A percentile compares a stretch with the other conserved stretches of the same genome.
These are phyloP conservation scores for Valencia hispanica DNA, from an alignment of 2,797 vertebrate species.

Conservation along the genomic window DNA sequence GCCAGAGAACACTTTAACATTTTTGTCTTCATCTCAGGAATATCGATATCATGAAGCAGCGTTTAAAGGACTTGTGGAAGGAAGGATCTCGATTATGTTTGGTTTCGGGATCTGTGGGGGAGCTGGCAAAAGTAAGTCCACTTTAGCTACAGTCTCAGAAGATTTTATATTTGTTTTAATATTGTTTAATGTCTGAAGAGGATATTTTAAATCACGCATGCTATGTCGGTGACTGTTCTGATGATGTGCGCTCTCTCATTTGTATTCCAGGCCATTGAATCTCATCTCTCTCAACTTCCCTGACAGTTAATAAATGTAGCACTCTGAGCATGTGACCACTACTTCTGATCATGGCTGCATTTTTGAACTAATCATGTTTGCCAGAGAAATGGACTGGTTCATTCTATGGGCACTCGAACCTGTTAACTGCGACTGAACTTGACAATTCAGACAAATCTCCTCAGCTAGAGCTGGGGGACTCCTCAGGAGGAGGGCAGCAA, in stretches of 20 bases:
- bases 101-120: constrained; percentile 94
- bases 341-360: constrained; percentile 69
- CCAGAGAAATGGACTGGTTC: constrained; percentile 56
- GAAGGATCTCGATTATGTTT: constrained; percentile 87
- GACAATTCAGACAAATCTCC: constrained; percentile 70
- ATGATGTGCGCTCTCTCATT: constrained; percentile 13
- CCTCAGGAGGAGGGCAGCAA: constrained; percentile 38
- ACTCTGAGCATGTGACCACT: constrained; percentile 78
- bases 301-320: constrained; percentile 75
- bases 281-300: constrained; percentile 89
- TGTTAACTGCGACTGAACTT: constrained; percentile 71
- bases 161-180: too few species aligned
- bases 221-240: not conserved
- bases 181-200: constrained; percentile 1
- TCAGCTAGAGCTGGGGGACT: constrained; percentile 64
- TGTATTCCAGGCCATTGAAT: constrained; percentile 85
- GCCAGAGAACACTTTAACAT: not conserved
- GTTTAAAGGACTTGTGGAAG: constrained; percentile 91
- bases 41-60: constrained; percentile 88
- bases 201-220: not conserved
- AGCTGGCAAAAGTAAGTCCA: constrained; percentile 91
- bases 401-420: constrained; percentile 53
- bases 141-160: not conserved
- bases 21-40: constrained; percentile 82
- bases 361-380: constrained; percentile 52